Evolutionary conservation across 2,797 vertebrate genomes (phyloP), one percentile per base, ranked within the genome.

Genomic region (Sciaenops ocellatus): DNA sequence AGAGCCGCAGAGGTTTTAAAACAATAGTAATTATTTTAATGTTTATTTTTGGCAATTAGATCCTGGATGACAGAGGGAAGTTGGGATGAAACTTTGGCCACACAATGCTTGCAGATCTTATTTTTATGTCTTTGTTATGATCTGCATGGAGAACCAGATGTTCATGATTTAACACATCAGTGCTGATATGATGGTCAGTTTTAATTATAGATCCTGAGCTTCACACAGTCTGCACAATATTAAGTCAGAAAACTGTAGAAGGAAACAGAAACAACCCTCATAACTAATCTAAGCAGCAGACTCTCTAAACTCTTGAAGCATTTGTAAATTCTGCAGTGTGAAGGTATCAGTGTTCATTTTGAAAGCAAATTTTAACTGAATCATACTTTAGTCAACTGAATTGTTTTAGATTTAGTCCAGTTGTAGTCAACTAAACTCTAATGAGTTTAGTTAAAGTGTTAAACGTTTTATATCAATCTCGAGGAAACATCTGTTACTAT

Each of bases 61-160:
- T 17, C 18, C 28, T 18, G 57, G 57, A 60, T 17, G 64, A 63
- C 38, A 12, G 67, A 47, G 38, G 48, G 69, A 76, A 42, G 67
- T 17, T 61, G 47, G 46, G 47, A n/a, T 56, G 11, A 55, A 57
- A 56, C 52, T 13, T 44, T 20, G 71, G 55, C 38, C 41, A 22
- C 41, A 38, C 4, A 1, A 15, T 18, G 44, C 50, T 18, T 17
- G 8, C 22, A 30, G 26, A 67, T 47, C 22, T 47, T 6, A 3
- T 26, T 44, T n/a, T 46, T 57, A 12, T 22, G 11, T 34, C 30
- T 65, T 69, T 78, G 63, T 80, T 76, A 60, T 50, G 7, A 69
- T 60, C 61, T 79, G 68, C 47, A 13, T 3, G 20, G 71, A 76
- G 56, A 62, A 78, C 74, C 80, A 71, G 74, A 77, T 72, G 69